Evolutionary conservation across 2,888 invertebrate species (phyloP).

Genomic region (Catocala fraxini): DNA sequence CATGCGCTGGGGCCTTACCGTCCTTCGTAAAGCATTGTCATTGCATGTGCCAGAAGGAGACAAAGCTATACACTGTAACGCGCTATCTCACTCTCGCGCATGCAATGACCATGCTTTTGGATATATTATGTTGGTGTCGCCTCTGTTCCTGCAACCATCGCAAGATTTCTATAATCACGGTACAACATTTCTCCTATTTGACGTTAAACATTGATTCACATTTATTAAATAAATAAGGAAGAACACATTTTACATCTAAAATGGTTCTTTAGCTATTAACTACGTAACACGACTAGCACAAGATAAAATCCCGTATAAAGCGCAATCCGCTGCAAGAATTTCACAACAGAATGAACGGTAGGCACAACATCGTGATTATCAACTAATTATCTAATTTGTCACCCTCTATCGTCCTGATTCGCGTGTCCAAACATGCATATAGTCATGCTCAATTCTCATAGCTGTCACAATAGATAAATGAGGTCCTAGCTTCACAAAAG

Average conservation of each 20-base stretch:
- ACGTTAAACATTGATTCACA: background rate
- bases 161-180: too few species aligned
- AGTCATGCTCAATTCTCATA: slow-evolving; percentile 61
- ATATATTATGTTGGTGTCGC: too few species aligned
- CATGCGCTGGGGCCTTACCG: too few species aligned
- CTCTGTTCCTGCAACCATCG: too few species aligned
- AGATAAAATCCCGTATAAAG: slow-evolving; percentile 7
- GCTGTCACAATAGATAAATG: slow-evolving; percentile 75
- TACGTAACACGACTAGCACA: background rate
- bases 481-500: slow-evolving; percentile 68
- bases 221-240: too few species aligned
- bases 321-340: slow-evolving; percentile 20
- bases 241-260: background rate
- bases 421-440: slow-evolving; percentile 50
- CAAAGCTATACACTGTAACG: too few species aligned
- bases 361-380: slow-evolving; percentile 60
- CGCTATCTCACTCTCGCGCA: too few species aligned
- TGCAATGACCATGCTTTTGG: too few species aligned
- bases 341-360: slow-evolving; percentile 35
- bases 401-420: slow-evolving; percentile 56
- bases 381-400: slow-evolving; percentile 77
- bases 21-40: too few species aligned
- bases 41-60: too few species aligned
- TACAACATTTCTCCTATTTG: too few species aligned
- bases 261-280: background rate